These are phyloP conservation scores for Creontiades dilutus DNA, from an alignment of 2,888 invertebrate species.

Conservation along the genomic window DNA sequence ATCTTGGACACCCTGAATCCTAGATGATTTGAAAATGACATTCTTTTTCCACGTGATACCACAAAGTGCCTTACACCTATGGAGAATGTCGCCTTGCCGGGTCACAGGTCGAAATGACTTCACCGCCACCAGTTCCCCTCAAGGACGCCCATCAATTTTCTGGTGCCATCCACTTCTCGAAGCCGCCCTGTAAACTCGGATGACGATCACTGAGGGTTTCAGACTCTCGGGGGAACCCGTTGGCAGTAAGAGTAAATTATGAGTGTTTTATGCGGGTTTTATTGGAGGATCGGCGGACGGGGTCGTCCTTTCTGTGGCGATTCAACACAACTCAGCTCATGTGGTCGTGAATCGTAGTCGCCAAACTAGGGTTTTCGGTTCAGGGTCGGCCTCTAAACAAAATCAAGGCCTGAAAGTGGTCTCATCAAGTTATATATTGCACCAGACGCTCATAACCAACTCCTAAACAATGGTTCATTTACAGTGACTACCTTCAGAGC, in stretches of 20 bases:
- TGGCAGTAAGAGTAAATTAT: neutral
- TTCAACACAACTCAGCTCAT: neutral
- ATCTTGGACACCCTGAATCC: too few species aligned
- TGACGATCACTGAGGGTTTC: constrained; percentile 4
- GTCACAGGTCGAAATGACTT: constrained; percentile 28
- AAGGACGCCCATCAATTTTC: constrained; percentile 15
- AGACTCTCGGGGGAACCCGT: constrained; percentile 14
- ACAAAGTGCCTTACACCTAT: neutral
- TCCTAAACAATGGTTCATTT: too few species aligned
- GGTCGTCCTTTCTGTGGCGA: constrained; percentile 3
- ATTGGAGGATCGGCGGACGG: neutral
- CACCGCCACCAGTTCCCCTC: neutral
- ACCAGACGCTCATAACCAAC: too few species aligned
- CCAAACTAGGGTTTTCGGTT: neutral
- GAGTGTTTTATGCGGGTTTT: constrained; percentile 3
- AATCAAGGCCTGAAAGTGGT: neutral
- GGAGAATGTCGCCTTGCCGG: neutral
- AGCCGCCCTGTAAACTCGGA: constrained; percentile 17
- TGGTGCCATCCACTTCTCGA: constrained; percentile 11
- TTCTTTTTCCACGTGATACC: too few species aligned
- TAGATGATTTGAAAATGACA: too few species aligned
- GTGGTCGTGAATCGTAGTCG: neutral
- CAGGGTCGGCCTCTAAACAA: neutral
- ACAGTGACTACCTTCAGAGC: too few species aligned
- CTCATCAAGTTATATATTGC: too few species aligned